phyloP scores from a whole-genome alignment of 2,113 vertebrate genomes.

The Sphaerodactylus townsendi region DNA sequence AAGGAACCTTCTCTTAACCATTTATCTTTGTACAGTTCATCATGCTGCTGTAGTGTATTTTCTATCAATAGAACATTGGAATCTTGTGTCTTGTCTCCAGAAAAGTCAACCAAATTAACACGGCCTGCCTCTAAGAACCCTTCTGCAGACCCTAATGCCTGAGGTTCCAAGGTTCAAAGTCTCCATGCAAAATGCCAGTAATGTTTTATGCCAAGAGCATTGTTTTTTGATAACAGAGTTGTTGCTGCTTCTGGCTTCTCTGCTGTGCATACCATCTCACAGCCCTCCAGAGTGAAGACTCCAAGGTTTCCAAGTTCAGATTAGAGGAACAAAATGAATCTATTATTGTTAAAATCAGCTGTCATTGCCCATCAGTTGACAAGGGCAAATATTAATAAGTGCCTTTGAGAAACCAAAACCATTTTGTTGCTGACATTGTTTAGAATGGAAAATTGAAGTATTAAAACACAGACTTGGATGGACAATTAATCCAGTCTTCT shows the following conservation, averaged over 20 bases:
- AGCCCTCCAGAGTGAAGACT: neutral
- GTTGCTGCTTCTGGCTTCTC: neutral
- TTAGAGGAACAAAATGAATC: constrained; percentile 6
- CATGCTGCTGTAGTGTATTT: too few species aligned
- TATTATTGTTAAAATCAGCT: constrained; percentile 6
- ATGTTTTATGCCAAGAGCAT: neutral
- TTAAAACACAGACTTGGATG: neutral
- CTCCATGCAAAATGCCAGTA: neutral
- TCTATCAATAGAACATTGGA: too few species aligned
- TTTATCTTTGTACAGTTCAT: too few species aligned
- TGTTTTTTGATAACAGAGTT: neutral
- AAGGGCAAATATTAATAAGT: neutral
- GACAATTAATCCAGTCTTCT: neutral
- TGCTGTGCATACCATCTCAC: neutral
- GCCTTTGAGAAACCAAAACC: neutral
- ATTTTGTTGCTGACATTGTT: neutral
- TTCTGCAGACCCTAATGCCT: neutral
- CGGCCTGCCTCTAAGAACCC: neutral
- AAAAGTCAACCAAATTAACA: neutral
- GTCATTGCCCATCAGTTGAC: neutral
- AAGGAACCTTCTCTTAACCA: too few species aligned
- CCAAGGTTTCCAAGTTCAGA: neutral
- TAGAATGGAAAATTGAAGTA: neutral
- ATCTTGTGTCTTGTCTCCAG: too few species aligned
- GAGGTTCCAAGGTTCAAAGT: neutral